A percentile compares a stretch with the other conserved stretches of the same genome.
Conservation (phyloP, 1,140 invertebrate genomes). For the Ceratina calcarata region DNA sequence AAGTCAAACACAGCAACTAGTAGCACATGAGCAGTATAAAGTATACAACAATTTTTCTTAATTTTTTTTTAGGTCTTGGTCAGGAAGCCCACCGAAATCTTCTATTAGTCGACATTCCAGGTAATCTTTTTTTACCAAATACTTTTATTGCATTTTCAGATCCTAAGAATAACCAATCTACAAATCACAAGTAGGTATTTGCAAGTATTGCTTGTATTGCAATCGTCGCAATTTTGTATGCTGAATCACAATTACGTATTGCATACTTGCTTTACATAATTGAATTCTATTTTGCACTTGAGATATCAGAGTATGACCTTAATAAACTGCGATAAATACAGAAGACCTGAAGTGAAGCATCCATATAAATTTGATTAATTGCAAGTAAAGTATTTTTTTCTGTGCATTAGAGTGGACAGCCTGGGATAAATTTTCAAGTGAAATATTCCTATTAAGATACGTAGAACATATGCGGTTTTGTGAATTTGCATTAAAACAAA, state of each 20-base stretch:
- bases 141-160: slow-evolving; percentile 67
- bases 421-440: slow-evolving; percentile 64
- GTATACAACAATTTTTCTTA: slow-evolving; percentile 67
- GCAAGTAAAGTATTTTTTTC: slow-evolving; percentile 52
- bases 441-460: slow-evolving; percentile 37
- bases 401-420: slow-evolving; percentile 76
- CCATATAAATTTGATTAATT: slow-evolving; percentile 54
- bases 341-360: slow-evolving; percentile 32
- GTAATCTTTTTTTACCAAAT: slow-evolving; percentile 65
- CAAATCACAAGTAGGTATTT: slow-evolving; percentile 71
- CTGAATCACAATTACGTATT: slow-evolving; percentile 49
- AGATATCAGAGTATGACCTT: not conserved
- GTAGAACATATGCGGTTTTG: slow-evolving; percentile 36
- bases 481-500: slow-evolving; percentile 37
- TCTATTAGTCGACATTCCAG: slow-evolving; percentile 67
- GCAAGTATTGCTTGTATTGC: slow-evolving; percentile 65
- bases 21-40: slow-evolving; percentile 55
- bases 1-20: slow-evolving; percentile 31
- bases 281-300: slow-evolving; percentile 14
- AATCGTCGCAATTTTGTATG: slow-evolving; percentile 59
- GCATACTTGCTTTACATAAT: not conserved
- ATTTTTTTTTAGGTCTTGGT: slow-evolving; percentile 75
- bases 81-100: slow-evolving; percentile 70
- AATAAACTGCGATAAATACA: slow-evolving; percentile 39
- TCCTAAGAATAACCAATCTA: slow-evolving; percentile 57